A percentile compares a stretch with the other conserved stretches of the same genome.
phyloP scores from a whole-genome alignment of 1,140 invertebrate species.

The Stegodyphus dumicola region DNA sequence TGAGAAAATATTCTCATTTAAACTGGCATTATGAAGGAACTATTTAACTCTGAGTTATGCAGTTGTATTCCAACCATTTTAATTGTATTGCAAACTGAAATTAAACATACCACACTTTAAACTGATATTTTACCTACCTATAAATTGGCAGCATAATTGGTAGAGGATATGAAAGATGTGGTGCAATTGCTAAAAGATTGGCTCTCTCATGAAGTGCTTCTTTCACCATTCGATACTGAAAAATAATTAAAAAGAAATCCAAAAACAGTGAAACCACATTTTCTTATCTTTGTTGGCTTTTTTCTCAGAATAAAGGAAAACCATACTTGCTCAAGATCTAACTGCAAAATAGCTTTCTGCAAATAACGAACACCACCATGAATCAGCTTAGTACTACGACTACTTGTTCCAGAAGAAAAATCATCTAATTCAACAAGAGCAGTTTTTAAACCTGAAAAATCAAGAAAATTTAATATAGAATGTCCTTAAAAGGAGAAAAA shows the following conservation, averaged over 20 bases:
- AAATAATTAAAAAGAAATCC: constrained; percentile 23
- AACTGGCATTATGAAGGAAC: no score
- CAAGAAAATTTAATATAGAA: neutral
- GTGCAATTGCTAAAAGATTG: constrained; percentile 93
- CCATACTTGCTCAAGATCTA: constrained; percentile 83
- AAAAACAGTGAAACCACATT: neutral
- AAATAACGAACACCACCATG: constrained; percentile 99
- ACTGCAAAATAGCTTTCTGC: constrained; percentile 95
- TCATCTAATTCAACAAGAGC: constrained; percentile 97
- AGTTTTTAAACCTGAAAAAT: constrained; percentile 85
- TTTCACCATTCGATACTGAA: constrained; percentile 95
- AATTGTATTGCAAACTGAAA: no score
- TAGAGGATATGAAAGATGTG: constrained; percentile 94
- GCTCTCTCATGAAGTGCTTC: constrained; percentile 96
- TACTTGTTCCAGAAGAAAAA: constrained; percentile 97
- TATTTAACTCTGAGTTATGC: no score
- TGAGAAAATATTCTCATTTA: no score
- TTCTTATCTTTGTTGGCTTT: no score
- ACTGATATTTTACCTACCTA: constrained; percentile 75
- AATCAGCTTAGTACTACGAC: constrained; percentile 96
- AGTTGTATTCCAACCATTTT: no score
- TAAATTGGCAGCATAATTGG: constrained; percentile 99
- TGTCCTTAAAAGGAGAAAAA: no score
- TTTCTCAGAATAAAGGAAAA: neutral
- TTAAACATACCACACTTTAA: no score